phyloP scores from a whole-genome alignment of 2,888 invertebrate species.

The Drosophila algonquin region DNA sequence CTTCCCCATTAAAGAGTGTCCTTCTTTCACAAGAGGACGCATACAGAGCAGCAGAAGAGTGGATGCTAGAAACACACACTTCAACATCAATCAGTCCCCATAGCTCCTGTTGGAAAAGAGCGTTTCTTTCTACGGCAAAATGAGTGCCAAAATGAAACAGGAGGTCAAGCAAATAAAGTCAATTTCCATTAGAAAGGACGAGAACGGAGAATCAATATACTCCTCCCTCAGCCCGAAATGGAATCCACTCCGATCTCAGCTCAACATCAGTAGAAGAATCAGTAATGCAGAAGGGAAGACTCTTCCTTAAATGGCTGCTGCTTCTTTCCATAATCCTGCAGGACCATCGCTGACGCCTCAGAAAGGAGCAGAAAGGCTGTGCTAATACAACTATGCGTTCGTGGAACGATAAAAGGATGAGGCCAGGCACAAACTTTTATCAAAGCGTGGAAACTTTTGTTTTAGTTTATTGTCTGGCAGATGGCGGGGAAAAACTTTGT shows the following conservation, averaged over 20 bases:
- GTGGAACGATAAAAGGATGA: background rate
- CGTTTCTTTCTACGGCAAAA: too few relatives aligned
- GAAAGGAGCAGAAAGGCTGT: background rate
- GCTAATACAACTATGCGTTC: background rate
- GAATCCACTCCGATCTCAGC: background rate
- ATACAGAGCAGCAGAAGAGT: background rate
- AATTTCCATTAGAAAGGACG: too few relatives aligned
- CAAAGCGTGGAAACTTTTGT: slow-evolving; percentile 66
- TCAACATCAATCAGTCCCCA: background rate
- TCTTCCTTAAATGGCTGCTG: background rate
- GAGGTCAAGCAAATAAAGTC: too few relatives aligned
- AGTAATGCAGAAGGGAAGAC: background rate
- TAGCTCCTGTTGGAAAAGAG: background rate
- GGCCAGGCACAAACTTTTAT: slow-evolving; percentile 56
- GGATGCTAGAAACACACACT: background rate
- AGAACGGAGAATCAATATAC: too few relatives aligned
- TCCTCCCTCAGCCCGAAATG: too few relatives aligned
- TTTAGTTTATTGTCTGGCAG: slow-evolving; percentile 73
- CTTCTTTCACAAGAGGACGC: background rate
- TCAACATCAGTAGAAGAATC: background rate
- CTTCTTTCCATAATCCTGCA: slow-evolving; percentile 5
- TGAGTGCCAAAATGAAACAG: too few relatives aligned
- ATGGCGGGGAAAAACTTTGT: slow-evolving; percentile 53
- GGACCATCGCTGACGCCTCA: slow-evolving; percentile 4
- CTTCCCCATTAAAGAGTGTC: background rate